Percentiles rank a stretch among this genome's conserved stretches.
phyloP scores from a whole-genome alignment of 2,113 vertebrate genomes.

The Corydoras sp. region DNA sequence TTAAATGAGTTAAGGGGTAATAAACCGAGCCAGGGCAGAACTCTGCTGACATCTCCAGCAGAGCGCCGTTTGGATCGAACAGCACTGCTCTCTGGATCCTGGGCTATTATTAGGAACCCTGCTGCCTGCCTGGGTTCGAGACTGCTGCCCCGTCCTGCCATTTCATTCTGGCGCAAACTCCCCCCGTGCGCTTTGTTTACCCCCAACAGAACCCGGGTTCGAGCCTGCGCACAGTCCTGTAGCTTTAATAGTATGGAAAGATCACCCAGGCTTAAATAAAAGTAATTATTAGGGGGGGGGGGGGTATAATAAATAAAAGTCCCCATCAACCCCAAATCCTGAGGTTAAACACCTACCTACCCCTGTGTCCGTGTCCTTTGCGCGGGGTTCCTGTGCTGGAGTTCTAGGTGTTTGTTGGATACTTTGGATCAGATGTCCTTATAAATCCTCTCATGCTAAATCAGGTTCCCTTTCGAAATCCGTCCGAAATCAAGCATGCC shows the following conservation, averaged over 20 bases:
- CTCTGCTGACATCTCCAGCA: conserved; percentile 1
- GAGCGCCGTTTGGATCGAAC: conserved; percentile 5
- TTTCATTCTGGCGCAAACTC: too few relatives aligned
- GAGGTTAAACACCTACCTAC: not conserved
- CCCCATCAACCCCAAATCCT: too few relatives aligned
- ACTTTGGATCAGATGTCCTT: conserved; percentile 17
- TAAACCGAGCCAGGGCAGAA: not conserved
- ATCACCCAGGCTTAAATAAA: too few relatives aligned
- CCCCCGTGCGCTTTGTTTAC: not conserved
- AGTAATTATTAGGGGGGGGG: too few relatives aligned
- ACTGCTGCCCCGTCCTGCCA: too few relatives aligned
- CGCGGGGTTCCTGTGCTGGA: not conserved
- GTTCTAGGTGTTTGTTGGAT: too few relatives aligned
- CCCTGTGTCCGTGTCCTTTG: conserved; percentile 33
- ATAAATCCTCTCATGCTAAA: conserved; percentile 19
- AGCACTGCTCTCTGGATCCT: not conserved
- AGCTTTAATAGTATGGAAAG: too few relatives aligned
- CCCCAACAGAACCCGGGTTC: not conserved
- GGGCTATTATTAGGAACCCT: too few relatives aligned
- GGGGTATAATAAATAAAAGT: too few relatives aligned
- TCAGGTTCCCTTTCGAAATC: conserved; percentile 50
- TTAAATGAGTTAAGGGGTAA: conserved; percentile 4
- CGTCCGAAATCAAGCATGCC: conserved; percentile 43
- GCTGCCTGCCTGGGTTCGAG: too few relatives aligned
- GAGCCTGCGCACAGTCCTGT: too few relatives aligned